Base-by-base conservation (phyloP, 2,797 vertebrate genomes). In the Rousettus madagascariensis region DNA sequence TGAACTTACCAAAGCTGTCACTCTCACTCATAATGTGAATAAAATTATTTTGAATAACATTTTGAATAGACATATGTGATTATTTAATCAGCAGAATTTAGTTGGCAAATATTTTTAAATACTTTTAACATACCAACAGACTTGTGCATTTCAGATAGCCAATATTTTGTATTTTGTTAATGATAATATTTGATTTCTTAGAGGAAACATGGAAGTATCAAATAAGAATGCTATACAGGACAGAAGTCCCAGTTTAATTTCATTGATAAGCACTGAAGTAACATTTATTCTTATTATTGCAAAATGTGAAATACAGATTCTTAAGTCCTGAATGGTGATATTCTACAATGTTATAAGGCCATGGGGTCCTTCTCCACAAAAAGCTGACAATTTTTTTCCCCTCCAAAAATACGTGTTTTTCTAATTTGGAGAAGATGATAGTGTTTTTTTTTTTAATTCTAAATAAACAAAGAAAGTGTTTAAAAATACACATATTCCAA, bases 61-160 rank as follows among this genome's bases (percentile, higher is more conserved):
- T 87, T 28, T 96, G 59, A 61, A 66, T 11, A 90, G 69, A 65
- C 13, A 90, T 30, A 59, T 41, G 36, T 87, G 7, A 49, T 63
- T 57, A 79, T 33, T 90, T 92, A 92, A 89, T 75, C 38, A 53
- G 20, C 36, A 91, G 22, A 94, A 71, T 71, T 95, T 85, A 78
- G 90, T 83, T 96, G 65, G 28, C n/a, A 94, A 85, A 51, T 93
- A 53, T 83, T 82, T 95, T 75, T 12, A 94, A 75, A 93, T 55
- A 69, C 8, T 86, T 88, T 74, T 41, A 83, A 74, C 26, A 41
- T n/a, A 74, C 10, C 33, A 86, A 78, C 13, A 93, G 65, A 90
- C 15, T 77, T 86, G 43, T 92, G n/a, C 6, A 84, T 24, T 79
- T 82, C 69, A 41, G 4, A 86, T 1, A 92, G 53, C 22, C 69